These are phyloP conservation scores for Cercocebus atys DNA, from an alignment of 2,113 vertebrate genomes.

Conservation along the genomic window DNA sequence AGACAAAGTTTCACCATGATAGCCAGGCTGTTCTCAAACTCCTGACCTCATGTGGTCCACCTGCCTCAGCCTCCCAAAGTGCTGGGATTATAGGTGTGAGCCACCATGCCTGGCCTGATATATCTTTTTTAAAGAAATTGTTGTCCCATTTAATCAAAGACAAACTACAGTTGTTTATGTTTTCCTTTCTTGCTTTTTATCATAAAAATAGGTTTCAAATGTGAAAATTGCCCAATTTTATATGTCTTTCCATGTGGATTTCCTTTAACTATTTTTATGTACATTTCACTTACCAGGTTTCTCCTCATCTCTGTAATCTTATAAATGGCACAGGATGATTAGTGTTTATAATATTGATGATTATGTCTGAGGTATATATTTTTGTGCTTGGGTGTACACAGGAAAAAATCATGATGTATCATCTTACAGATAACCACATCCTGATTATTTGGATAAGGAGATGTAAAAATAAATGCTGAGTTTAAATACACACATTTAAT, in stretches of 20 bases:
- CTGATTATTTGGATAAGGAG: constrained; percentile 84
- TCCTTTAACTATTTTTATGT: constrained; percentile 62
- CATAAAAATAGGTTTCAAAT: constrained; percentile 57
- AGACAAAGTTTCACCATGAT: too few species aligned
- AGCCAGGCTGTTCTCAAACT: too few species aligned
- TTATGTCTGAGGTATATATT: constrained; percentile 78
- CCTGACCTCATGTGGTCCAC: too few species aligned
- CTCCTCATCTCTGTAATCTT: constrained; percentile 13
- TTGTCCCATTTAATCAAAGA: constrained; percentile 37
- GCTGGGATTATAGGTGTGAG: too few species aligned
- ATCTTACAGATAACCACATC: constrained; percentile 86
- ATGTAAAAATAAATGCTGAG: constrained; percentile 85
- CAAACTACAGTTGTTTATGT: constrained; percentile 27
- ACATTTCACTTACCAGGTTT: constrained; percentile 42
- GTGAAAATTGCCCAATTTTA: constrained; percentile 41
- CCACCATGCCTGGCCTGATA: too few species aligned
- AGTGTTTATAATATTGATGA: constrained; percentile 61
- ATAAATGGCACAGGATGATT: constrained; percentile 59
- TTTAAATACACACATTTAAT: constrained; percentile 84
- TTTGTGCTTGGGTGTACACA: constrained; percentile 79
- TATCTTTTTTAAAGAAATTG: neutral
- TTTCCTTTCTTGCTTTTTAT: neutral
- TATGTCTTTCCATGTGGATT: constrained; percentile 23
- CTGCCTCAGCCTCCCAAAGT: too few species aligned
- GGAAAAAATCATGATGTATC: constrained; percentile 78